Evolutionary conservation across 2,888 invertebrate species (phyloP), one percentile per base, ranked within the genome.

Genomic region (Papilio gigon): DNA sequence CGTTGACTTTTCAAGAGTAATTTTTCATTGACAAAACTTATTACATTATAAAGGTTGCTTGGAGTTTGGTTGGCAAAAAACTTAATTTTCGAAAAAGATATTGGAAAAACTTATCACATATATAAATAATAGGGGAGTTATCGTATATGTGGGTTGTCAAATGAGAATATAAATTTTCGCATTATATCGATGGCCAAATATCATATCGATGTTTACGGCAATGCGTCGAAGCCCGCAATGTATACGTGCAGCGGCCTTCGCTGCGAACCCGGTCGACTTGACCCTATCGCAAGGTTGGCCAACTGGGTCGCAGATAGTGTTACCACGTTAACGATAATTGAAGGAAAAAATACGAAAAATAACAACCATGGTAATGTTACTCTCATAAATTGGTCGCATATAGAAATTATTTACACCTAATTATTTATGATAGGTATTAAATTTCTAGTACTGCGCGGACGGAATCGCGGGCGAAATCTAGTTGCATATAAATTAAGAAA

Each of bases 271-370:
- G 68, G 59, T 59, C 40, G 65, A 25, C 68, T 69, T 69, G 68
- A 69, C 68, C 60, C 68, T 42, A 60, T 35, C 60, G 59, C 60
- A 53, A 69, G 60, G 65, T 22, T 59, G 61, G 60, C 60, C 65
- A 68, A 69, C 30, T 69, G 53, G 68, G 68, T 69, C 65, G 65
- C 53, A 14, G 50, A 12, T 53, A 53, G 56, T 42, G 62, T 56
- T 33, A 56, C 62, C 67, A 67, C 17, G 9, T 3, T 53, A 42
- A 20, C 33, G 30, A 35, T 33, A 25, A 8, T n/a, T 47, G 11
- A 3, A 42, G 25, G 14, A 25, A 40, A n/a, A 60, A 37, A 20
- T 12, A 25, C 4, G 12, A 5, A 9, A 22, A 47, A 47, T 22
- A 14, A 11, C 11, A 47, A 47, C 12, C 17, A 42, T 1, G 2